phyloP scores from a whole-genome alignment of 1,140 invertebrate genomes.

The Habropoda laboriosa region DNA sequence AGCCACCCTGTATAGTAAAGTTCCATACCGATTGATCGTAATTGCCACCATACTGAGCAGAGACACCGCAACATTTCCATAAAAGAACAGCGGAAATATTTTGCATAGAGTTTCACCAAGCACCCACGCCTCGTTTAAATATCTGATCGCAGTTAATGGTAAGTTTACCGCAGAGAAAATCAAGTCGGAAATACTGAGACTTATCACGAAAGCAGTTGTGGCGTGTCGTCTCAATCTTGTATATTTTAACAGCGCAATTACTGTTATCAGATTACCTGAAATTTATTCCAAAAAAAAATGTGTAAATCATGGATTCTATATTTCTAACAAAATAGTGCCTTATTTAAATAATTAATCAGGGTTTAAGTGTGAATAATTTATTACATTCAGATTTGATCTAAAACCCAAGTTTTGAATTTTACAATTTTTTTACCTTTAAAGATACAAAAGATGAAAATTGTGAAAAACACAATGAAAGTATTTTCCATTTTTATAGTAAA shows the following conservation, averaged over 20 bases:
- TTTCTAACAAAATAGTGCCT: too few relatives aligned
- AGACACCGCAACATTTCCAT: slow-evolving; percentile 93
- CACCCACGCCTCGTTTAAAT: slow-evolving; percentile 91
- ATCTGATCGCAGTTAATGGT: slow-evolving; percentile 91
- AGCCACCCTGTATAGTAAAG: too few relatives aligned
- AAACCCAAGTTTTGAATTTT: too few relatives aligned
- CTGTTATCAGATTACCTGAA: slow-evolving; percentile 91
- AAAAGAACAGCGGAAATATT: slow-evolving; percentile 94
- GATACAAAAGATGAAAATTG: background rate
- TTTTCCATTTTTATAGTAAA: too few relatives aligned
- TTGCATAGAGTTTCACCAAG: slow-evolving; percentile 90
- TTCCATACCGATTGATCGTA: slow-evolving; percentile 90
- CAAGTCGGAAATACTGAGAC: slow-evolving; percentile 92
- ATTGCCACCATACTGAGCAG: slow-evolving; percentile 94
- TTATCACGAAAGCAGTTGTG: slow-evolving; percentile 94
- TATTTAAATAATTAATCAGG: too few relatives aligned
- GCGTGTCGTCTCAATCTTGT: slow-evolving; percentile 90
- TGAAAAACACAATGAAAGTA: background rate
- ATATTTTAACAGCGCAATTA: slow-evolving; percentile 88
- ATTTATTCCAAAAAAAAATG: slow-evolving; percentile 9
- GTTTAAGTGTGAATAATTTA: too few relatives aligned
- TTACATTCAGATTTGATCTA: too few relatives aligned
- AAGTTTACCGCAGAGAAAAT: slow-evolving; percentile 93
- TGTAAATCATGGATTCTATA: background rate
- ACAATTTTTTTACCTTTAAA: too few relatives aligned